Evolutionary conservation across 2,797 vertebrate genomes (phyloP), one percentile per base, ranked within the genome.

Genomic region (Falco novaeseelandiae): DNA sequence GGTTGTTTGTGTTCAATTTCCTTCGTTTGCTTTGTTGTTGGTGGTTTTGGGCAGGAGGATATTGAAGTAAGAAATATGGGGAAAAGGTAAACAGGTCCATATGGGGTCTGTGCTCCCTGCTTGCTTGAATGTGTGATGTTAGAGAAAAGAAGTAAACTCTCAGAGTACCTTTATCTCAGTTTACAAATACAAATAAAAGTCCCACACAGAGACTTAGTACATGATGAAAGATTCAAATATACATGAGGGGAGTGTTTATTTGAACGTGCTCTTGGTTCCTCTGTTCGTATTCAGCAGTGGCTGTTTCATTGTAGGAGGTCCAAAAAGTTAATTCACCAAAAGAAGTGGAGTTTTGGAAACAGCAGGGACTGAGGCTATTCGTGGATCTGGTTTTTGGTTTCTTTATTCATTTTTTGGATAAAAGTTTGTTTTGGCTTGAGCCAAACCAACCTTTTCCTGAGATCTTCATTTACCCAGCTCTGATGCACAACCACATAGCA

Each of bases 171-270:
- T 93, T 84, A 77, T 94, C 95, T 90, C 80, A 2, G 93, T 90
- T 97, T 94, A 93, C 93, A 94, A 94, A 91, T 0, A 89, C 69
- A 86, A 95, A 61, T 83, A 93, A 30, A 90, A 96, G 40, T 7
- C 67, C 63, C 46, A 77, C 55, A 42, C 34, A 23, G 81, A 55
- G 78, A 54, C 63, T 73, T 29, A 73, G 83, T 8, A 5, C 51
- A 29, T 0, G 86, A 67, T 87, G 93, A 96, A 80, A 91, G 93
- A 46, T 20, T 58, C 63, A 74, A 92, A 87, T 90, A 84, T 2
- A 93, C 90, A 84, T 83, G 40, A 46, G 83, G 77, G 40, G 27
- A 84, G 77, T 94, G 96, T 96, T 97, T 96, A 83, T 96, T 96
- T 95, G 86, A 77, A 77, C 0, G 17, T 61, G 79, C 74, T 90